Base-by-base conservation (phyloP, 2,888 invertebrate species). In the Drosophila neotestacea region DNA sequence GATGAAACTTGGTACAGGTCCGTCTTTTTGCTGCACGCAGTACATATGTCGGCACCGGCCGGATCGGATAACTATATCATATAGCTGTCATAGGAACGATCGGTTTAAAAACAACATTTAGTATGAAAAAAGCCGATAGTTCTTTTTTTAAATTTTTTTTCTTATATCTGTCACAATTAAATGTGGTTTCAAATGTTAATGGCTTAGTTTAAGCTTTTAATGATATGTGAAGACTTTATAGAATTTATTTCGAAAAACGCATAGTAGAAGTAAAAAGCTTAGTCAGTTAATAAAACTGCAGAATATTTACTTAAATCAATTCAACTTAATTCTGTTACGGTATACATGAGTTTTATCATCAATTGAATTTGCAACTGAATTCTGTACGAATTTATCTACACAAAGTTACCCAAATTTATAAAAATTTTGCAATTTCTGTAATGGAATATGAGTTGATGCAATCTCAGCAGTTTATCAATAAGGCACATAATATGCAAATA, bases 401-500 rank as follows among this genome's bases (percentile, higher is more conserved):
- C 34, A 41, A 67, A 67, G 66, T 71, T 67, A 59, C 44, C 48
- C 9, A 30, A 27, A 11, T 22, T 34, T 42, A 44, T 73, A 55
- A 39, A 28, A 16, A 34, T 50, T 6, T n/a, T 28, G 36, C 44
- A 55, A 54, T 55, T 62, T 48, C 22, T 22, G 6, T 41, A 60
- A 41, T 50, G 41, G 41, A 48, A 59, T 50, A 70, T 46, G 59
- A 60, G 36, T 38, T 44, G 47, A 47, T 71, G 73, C 88, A 76
- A 87, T 79, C 81, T 65, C 59, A 52, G 51, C 70, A 50, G 41
- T 76, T 76, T 58, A 68, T 79, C 62, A 60, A 66, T 36, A 13
- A 42, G 51, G 42, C 48, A 55, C 32, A 58, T 42, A 34, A 62
- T 86, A 84, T 84, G 82, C 76, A 76, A 84, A 88, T 72, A 73